phyloP scores from a whole-genome alignment of 2,888 invertebrate genomes.

The Caenorhabditis macrosperma region DNA sequence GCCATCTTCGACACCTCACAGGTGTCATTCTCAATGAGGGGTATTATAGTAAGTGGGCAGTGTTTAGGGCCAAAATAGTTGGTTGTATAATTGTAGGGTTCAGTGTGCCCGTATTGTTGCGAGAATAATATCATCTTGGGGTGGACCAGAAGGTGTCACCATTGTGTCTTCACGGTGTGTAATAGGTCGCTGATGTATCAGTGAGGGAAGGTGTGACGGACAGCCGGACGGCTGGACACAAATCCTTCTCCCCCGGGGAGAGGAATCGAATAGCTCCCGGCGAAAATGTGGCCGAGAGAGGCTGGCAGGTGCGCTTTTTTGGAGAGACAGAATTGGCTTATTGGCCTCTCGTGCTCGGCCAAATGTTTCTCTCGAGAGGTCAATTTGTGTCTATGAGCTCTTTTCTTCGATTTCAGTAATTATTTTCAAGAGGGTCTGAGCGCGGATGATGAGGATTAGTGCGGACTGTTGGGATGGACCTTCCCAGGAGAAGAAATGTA shows the following conservation, averaged over 20 bases:
- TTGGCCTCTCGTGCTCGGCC: not conserved
- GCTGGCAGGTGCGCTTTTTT: conserved; percentile 38
- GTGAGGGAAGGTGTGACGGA: conserved; percentile 16
- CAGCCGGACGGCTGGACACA: conserved; percentile 9
- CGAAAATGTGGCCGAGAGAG: not conserved
- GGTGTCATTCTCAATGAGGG: conserved; percentile 36
- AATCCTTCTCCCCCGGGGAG: conserved; percentile 25
- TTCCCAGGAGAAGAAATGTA: not conserved
- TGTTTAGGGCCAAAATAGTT: conserved; percentile 8
- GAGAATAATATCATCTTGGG: conserved; percentile 16
- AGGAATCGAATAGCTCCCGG: conserved; percentile 31
- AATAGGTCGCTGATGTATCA: conserved; percentile 2
- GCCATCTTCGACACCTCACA: conserved; percentile 8
- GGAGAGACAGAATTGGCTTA: conserved; percentile 19
- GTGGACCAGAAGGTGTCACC: conserved; percentile 8
- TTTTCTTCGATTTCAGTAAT: conserved; percentile 16
- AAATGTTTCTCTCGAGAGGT: conserved; percentile 13
- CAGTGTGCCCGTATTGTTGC: conserved; percentile 3
- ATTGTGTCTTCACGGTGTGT: conserved; percentile 1
- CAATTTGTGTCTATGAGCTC: conserved; percentile 22
- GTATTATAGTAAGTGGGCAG: conserved; percentile 14
- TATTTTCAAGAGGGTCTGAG: conserved; percentile 18
- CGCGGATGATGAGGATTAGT: conserved; percentile 5
- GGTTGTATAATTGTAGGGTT: conserved; percentile 53
- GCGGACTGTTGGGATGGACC: not conserved